Conservation (phyloP, 2,797 vertebrate genomes). For the Pantherophis alleghaniensis region DNA sequence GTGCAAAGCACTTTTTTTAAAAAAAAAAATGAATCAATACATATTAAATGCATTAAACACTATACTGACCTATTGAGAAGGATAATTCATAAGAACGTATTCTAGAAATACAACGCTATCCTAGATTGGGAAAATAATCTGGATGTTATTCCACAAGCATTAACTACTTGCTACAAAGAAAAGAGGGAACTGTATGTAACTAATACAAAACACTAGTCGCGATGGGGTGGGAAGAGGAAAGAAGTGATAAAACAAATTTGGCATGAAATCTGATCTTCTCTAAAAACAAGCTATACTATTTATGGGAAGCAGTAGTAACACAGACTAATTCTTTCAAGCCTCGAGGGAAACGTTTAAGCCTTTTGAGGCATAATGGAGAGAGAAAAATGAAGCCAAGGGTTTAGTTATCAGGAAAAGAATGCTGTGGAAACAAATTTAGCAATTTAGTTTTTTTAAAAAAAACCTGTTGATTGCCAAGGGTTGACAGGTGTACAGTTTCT, state of each 20-base stretch:
- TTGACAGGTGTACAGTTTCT: slow-evolving; percentile 73
- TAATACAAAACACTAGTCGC: slow-evolving; percentile 59
- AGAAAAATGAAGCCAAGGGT: slow-evolving; percentile 58
- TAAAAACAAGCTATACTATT: slow-evolving; percentile 60
- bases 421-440: slow-evolving; percentile 63
- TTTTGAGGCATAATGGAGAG: slow-evolving; percentile 64
- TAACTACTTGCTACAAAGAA: slow-evolving; percentile 68
- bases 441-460: slow-evolving; percentile 47
- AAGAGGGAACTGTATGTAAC: slow-evolving; percentile 43
- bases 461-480: slow-evolving; percentile 63
- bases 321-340: slow-evolving; percentile 64
- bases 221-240: slow-evolving; percentile 26
- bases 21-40: slow-evolving; percentile 27
- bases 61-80: slow-evolving; percentile 24
- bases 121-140: slow-evolving; percentile 52
- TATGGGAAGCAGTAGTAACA: slow-evolving; percentile 70
- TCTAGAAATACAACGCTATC: slow-evolving; percentile 46
- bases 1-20: slow-evolving; percentile 5
- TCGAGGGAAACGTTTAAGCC: slow-evolving; percentile 67
- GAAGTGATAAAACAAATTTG: slow-evolving; percentile 56
- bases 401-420: slow-evolving; percentile 63
- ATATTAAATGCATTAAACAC: slow-evolving; percentile 6
- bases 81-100: slow-evolving; percentile 59
- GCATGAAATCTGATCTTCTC: slow-evolving; percentile 60
- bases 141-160: slow-evolving; percentile 72